Base-by-base conservation (phyloP, 1,140 invertebrate genomes). In the Artemia franciscana region DNA sequence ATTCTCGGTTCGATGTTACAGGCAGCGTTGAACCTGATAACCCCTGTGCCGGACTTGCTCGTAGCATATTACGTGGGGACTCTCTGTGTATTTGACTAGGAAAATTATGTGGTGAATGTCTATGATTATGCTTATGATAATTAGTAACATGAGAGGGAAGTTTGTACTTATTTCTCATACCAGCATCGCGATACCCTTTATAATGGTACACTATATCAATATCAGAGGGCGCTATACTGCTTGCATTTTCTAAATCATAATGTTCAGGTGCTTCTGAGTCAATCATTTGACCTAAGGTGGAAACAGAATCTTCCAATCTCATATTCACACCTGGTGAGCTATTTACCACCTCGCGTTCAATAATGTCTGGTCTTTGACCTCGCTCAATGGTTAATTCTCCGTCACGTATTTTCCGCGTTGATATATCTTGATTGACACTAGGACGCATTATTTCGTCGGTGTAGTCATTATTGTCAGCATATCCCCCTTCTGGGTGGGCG, bases 141-240 rank as follows among this genome's bases (percentile, higher is more conserved):
- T 67, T 68, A 18, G 69, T 68, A 57, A 71, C 64, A 56, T 71
- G 69, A 39, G 70, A 69, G 56, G 69, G 67, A 15, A 65, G 68
- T 73, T 89, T 90, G 71, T 89, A 90, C 72, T 89, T 90, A 51
- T 51, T 51, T 15, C 86, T 73, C 63, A 88, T 80, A 15, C 88
- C 87, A n/a, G 74, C 74, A 23, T 71, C 88, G 73, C 74, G 87
- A 86, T 66, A 91, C 28, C 73, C 88, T 76, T 94, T 93, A 71
- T 96, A 96, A 71, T 96, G 91, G 69, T 92, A 92, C 1, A 93
- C 88, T 64, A 96, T 89, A 70, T 96, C 92, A 64, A 95, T 94
- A 72, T 96, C 93, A 9, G 90, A 93, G 0, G 93, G 91, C 0
- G 93, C 93, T 66, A 97, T 95, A 0, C 89, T 93, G 71, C 90